Conservation (phyloP, 2,113 vertebrate species). For the Pongo pygmaeus region DNA sequence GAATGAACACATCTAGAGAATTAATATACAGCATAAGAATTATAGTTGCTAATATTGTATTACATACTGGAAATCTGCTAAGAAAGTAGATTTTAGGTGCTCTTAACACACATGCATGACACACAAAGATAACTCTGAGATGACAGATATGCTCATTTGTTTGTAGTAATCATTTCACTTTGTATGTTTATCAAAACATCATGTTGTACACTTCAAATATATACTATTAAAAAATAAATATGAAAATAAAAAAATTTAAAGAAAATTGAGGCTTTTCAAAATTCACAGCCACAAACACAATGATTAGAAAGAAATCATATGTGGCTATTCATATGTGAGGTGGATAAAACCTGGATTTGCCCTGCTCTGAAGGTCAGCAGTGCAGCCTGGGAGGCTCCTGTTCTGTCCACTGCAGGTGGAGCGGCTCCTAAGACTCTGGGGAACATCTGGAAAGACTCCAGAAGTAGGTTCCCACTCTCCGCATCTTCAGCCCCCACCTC, state of each 20-base stretch:
- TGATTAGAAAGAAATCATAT: not conserved
- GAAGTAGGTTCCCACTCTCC: too few species aligned
- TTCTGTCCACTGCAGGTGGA: rapidly evolving
- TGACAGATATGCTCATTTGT: not conserved
- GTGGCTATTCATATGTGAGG: too few species aligned
- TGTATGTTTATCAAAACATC: not conserved
- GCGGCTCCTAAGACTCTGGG: too few species aligned
- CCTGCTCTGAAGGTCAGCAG: not conserved
- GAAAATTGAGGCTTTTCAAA: not conserved
- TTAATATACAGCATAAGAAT: not conserved
- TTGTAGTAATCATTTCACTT: not conserved
- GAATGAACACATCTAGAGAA: not conserved
- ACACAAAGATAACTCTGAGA: not conserved
- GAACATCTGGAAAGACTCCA: not conserved
- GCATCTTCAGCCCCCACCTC: not conserved
- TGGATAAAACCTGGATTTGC: too few species aligned
- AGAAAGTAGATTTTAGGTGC: not conserved
- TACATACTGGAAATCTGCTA: not conserved
- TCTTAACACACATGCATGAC: not conserved
- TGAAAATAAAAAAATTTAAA: not conserved
- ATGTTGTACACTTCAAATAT: not conserved
- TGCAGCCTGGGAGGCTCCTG: not conserved
- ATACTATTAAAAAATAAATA: not conserved
- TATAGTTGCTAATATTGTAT: not conserved
- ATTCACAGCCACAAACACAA: not conserved